Evolutionary conservation across 2,113 vertebrate genomes (phyloP).

Genomic region (Pachycephala philippinensis): DNA sequence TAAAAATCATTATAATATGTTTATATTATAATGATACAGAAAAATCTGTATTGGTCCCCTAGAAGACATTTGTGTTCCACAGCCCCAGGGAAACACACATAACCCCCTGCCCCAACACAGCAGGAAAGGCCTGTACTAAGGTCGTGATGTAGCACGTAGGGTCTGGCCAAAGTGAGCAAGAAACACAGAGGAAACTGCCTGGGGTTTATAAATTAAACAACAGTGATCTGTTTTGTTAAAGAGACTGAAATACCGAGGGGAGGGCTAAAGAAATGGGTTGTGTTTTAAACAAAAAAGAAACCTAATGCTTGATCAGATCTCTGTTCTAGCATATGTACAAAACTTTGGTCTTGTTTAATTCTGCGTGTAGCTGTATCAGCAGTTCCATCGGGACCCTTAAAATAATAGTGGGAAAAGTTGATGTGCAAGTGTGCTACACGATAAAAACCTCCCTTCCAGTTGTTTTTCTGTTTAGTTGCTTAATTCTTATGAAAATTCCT

Average conservation of each 20-base stretch:
- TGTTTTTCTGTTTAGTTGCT: not conserved
- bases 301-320: not conserved
- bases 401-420: not conserved
- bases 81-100: not conserved
- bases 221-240: not conserved
- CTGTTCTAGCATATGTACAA: not conserved
- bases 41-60: not conserved
- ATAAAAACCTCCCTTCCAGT: not conserved
- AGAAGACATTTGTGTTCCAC: not conserved
- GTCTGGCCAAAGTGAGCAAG: not conserved
- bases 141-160: fast-evolving
- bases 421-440: not conserved
- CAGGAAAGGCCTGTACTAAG: not conserved
- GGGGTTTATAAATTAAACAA: not conserved
- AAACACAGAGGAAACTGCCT: not conserved
- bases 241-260: fast-evolving
- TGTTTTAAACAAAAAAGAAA: not conserved
- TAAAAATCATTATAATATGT: not conserved
- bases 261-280: not conserved
- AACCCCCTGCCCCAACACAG: not conserved
- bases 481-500: not conserved
- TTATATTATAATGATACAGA: not conserved
- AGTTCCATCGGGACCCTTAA: fast-evolving
- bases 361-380: not conserved
- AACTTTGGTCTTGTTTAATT: not conserved